Percentiles rank a stretch among this genome's conserved stretches.
Evolutionary conservation across 2,113 vertebrate genomes (phyloP).

Genomic region (Corydoras maculifer): DNA sequence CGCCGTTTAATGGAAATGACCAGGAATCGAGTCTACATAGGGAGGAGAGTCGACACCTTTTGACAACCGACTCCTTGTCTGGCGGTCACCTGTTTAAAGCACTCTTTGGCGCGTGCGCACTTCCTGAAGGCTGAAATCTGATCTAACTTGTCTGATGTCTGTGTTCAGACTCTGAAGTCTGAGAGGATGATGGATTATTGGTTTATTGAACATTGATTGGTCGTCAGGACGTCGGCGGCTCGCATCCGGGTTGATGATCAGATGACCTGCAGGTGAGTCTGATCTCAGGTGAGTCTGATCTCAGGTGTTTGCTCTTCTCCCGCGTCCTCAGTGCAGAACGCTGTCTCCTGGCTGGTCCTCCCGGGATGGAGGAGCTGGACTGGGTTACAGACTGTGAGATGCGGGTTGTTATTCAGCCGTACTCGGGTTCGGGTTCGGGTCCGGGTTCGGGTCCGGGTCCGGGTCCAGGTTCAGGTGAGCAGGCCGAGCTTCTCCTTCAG

Average conservation of each 20-base stretch:
- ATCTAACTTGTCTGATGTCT: no score
- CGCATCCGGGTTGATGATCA: not conserved
- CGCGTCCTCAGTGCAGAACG: no score
- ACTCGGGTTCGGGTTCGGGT: slow-evolving; percentile 37
- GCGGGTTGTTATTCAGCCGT: slow-evolving; percentile 40
- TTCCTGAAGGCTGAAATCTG: no score
- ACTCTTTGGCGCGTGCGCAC: no score
- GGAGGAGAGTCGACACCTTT: no score
- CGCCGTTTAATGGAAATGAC: no score
- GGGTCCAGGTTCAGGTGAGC: slow-evolving; percentile 22
- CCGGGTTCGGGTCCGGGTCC: slow-evolving; percentile 6
- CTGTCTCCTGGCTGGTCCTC: not conserved
- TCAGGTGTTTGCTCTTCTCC: not conserved
- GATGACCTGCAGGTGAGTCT: slow-evolving; percentile 33
- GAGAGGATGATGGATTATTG: no score
- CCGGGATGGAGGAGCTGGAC: slow-evolving; percentile 23
- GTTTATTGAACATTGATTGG: not conserved
- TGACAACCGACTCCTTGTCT: no score
- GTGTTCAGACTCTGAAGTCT: no score
- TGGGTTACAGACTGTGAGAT: slow-evolving; percentile 44
- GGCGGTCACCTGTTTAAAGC: no score
- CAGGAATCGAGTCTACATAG: no score
- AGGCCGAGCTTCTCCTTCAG: no score
- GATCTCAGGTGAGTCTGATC: slow-evolving; percentile 5
- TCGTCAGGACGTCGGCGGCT: not conserved